Conservation (phyloP, 1,140 invertebrate genomes). For the Caenorhabditis latens region DNA sequence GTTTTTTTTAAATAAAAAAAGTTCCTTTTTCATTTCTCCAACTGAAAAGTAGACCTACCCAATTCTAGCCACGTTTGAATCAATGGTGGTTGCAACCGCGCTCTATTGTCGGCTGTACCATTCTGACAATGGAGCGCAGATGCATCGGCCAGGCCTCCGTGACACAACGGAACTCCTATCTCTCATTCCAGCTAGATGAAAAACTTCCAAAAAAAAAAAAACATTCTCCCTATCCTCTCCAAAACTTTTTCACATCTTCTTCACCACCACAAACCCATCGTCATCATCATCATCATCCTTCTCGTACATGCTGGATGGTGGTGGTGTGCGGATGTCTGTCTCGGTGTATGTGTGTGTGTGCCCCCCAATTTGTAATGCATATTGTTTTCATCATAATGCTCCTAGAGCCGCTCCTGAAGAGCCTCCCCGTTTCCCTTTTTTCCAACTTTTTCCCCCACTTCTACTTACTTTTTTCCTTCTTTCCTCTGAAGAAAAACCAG, state of each 20-base stretch:
- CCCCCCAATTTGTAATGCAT: conserved; percentile 51
- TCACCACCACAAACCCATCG: background rate
- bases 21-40: too few relatives aligned
- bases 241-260: background rate
- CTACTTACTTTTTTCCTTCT: background rate
- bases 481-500: too few relatives aligned
- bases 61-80: too few relatives aligned
- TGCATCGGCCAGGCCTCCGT: too few relatives aligned
- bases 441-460: background rate
- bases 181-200: background rate
- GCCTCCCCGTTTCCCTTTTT: background rate
- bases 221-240: background rate
- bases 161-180: too few relatives aligned
- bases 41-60: too few relatives aligned
- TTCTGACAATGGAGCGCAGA: too few relatives aligned
- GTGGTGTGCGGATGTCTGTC: background rate
- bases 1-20: too few relatives aligned
- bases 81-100: too few relatives aligned
- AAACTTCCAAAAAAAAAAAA: background rate
- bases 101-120: too few relatives aligned
- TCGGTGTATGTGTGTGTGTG: background rate
- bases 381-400: conserved; percentile 56
- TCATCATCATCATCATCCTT: background rate
- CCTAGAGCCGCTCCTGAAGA: conserved; percentile 4
- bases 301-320: conserved; percentile 3